Base-by-base conservation (phyloP, 2,888 invertebrate genomes). In the Nomada hirtipes region DNA sequence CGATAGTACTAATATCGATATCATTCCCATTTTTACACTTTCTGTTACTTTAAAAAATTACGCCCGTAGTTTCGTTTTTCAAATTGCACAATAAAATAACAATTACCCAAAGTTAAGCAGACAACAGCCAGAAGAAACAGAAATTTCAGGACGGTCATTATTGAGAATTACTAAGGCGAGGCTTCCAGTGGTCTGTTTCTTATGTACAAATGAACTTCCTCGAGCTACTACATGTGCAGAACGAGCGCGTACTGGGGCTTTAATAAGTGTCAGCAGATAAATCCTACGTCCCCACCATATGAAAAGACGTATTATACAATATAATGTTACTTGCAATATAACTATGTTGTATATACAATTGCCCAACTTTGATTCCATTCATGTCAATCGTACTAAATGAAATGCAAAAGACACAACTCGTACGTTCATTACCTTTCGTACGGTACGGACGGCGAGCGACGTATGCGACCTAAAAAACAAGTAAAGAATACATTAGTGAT, bases 231-330 rank as follows among this genome's bases (percentile, higher is more conserved):
- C 80, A 79, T 74, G 80, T 73, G 70, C 74, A n/a, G 69, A 73
- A 42, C 65, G n/a, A 75, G 10, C 76, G 47, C 57, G 52, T 47
- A 87, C 83, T 87, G 82, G n/a, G 57, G 29, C n/a, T 47, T 69
- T 64, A 76, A 81, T 57, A 82, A 77, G 76, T 74, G 78, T 63
- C 60, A 69, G 55, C 59, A 83, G 73, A 83, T 83, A 79, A 87
- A 65, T 81, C 55, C 72, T 63, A 61, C 44, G 78, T 83, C 85
- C 87, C 87, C 87, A 87, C 87, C 79, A 83, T 73, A 64, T 63
- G 36, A 68, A 84, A 72, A 79, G 26, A 20, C 59, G 78, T 75
- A 82, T 82, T 82, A 78, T 82, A 75, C 67, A 68, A 77, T 73
- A 83, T 53, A 83, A 75, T 82, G 75, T 82, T 78, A 75, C 67